Percentiles rank a stretch among this genome's conserved stretches.
phyloP scores from a whole-genome alignment of 2,888 invertebrate genomes.

The Drosophila mimica region DNA sequence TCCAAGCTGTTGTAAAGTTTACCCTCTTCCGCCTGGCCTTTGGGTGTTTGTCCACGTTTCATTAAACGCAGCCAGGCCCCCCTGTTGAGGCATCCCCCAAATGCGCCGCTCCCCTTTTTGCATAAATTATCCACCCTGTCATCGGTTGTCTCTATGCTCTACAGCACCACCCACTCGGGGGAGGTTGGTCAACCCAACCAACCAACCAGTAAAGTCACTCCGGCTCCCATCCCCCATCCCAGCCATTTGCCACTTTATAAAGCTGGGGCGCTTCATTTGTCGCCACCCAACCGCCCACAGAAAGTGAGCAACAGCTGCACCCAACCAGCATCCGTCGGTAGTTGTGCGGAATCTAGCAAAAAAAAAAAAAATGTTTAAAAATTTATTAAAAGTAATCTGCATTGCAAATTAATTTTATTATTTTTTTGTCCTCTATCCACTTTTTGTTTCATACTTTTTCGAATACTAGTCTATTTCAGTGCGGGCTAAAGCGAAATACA shows the following conservation, averaged over 20 bases:
- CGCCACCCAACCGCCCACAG: constrained; percentile 20
- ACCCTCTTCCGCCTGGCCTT: constrained; percentile 7
- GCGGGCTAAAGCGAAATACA: constrained; percentile 10
- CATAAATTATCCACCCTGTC: constrained; percentile 70
- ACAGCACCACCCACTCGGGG: constrained; percentile 4
- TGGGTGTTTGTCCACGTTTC: constrained; percentile 22
- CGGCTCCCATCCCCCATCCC: neutral
- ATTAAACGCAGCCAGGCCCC: constrained; percentile 32
- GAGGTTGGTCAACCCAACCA: neutral
- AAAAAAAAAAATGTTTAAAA: constrained; percentile 44
- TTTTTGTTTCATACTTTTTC: constrained; percentile 39
- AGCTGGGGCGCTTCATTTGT: constrained; percentile 67
- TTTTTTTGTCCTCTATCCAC: neutral
- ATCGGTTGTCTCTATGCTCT: constrained; percentile 53
- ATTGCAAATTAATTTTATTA: constrained; percentile 70
- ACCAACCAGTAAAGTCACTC: constrained; percentile 8
- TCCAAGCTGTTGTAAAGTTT: neutral
- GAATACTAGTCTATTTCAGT: constrained; percentile 74
- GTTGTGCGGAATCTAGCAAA: constrained; percentile 7
- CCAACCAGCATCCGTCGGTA: constrained; percentile 7
- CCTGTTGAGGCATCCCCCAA: neutral
- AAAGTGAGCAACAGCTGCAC: constrained; percentile 59
- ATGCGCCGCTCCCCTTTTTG: constrained; percentile 20
- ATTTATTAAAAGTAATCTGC: constrained; percentile 72
- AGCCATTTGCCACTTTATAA: constrained; percentile 62